phyloP scores from a whole-genome alignment of 2,888 invertebrate species.

The Atrina japonica region DNA sequence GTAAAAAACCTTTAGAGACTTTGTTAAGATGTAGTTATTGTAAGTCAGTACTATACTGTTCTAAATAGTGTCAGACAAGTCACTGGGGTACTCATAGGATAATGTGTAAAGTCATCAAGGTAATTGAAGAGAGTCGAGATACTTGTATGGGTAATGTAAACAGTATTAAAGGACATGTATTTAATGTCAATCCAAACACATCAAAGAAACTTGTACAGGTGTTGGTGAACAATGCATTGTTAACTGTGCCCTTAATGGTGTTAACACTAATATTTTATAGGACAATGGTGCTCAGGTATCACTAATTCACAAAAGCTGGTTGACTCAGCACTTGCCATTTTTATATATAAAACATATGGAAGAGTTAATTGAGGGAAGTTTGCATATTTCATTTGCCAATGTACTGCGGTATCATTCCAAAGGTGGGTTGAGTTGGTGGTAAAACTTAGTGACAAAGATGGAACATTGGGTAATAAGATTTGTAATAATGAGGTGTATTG shows the following conservation, averaged over 20 bases:
- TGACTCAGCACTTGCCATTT: constrained; percentile 6
- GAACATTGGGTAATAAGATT: no score
- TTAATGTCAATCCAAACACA: neutral
- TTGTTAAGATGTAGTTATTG: no score
- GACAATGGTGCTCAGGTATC: constrained; percentile 46
- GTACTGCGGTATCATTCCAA: constrained; percentile 2
- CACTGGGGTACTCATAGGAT: neutral
- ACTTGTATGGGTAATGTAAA: no score
- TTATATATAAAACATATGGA: neutral
- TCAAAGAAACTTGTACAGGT: neutral
- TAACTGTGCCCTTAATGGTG: constrained; percentile 1
- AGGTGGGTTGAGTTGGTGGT: constrained; percentile 21
- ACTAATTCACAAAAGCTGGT: constrained; percentile 7
- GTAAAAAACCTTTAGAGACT: no score
- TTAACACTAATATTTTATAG: constrained; percentile 20
- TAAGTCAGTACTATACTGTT: no score
- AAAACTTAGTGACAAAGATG: neutral
- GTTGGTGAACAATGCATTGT: constrained; percentile 33
- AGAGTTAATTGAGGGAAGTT: constrained; percentile 4
- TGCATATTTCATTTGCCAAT: constrained; percentile 6
- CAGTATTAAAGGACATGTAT: constrained; percentile 12
- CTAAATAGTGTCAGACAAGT: neutral
- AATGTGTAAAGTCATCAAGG: neutral
- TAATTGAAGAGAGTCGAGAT: no score
- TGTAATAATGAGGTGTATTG: neutral